Conservation (phyloP, 1,140 invertebrate species). For the Oryctes rhinoceros region DNA sequence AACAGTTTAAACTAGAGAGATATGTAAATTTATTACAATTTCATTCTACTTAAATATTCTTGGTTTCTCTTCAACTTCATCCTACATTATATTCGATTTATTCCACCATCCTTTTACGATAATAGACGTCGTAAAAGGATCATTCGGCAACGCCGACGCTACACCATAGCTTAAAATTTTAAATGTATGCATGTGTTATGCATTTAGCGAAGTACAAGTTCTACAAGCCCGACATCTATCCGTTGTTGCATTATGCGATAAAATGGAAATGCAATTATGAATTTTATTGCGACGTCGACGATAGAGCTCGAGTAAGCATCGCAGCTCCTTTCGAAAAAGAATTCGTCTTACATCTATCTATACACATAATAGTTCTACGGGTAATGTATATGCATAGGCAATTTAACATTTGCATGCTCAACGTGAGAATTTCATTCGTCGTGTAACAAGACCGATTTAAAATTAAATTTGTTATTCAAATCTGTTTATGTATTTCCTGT, state of each 20-base stretch:
- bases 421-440: background rate
- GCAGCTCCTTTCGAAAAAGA: background rate
- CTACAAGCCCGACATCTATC: background rate
- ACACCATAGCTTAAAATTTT: background rate
- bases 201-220: background rate
- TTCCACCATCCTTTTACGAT: background rate
- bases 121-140: background rate
- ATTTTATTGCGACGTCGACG: background rate
- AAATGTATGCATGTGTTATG: background rate
- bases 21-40: too few species aligned
- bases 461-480: conserved; percentile 22
- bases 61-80: too few species aligned
- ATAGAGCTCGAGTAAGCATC: background rate
- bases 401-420: conserved; percentile 13
- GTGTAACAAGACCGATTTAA: background rate
- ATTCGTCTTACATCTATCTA: background rate
- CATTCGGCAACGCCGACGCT: background rate
- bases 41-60: too few species aligned
- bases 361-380: background rate
- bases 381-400: conserved; percentile 24
- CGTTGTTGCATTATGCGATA: background rate
- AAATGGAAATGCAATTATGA: conserved; percentile 36
- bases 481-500: conserved; percentile 1
- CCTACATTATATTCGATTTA: background rate
- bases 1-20: too few species aligned